Evolutionary conservation across 2,888 invertebrate species (phyloP).

Genomic region (Phortica okadai): DNA sequence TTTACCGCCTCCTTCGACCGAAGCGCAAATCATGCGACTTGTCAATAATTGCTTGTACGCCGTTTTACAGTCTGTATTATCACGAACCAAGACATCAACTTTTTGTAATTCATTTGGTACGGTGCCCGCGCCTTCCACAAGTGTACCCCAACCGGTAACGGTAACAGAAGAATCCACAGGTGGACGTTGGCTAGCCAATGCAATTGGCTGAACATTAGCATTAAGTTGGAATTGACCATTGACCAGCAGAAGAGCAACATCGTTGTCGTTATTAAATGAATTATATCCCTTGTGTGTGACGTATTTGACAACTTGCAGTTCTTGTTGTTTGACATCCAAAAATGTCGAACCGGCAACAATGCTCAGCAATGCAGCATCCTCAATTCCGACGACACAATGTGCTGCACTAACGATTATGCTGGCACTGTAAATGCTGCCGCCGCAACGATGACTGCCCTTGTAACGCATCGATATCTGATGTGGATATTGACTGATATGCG

Average conservation of each 20-base stretch:
- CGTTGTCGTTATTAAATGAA: slow-evolving; percentile 78
- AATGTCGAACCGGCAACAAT: slow-evolving; percentile 62
- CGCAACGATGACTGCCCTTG: slow-evolving; percentile 64
- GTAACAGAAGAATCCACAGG: slow-evolving; percentile 47
- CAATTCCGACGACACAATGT: slow-evolving; percentile 61
- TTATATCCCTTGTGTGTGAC: slow-evolving; percentile 79
- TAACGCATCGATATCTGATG: slow-evolving; percentile 70
- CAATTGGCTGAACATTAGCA: slow-evolving; percentile 78
- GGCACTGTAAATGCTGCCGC: slow-evolving; percentile 58
- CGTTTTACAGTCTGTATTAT: slow-evolving; percentile 55
- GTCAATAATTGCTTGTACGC: slow-evolving; percentile 59
- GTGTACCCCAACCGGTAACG: slow-evolving; percentile 70
- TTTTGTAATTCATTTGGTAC: slow-evolving; percentile 57
- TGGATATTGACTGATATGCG: slow-evolving; percentile 58
- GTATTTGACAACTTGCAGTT: slow-evolving; percentile 77
- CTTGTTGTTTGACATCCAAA: slow-evolving; percentile 48
- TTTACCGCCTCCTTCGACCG: slow-evolving; percentile 61
- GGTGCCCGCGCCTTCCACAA: slow-evolving; percentile 39
- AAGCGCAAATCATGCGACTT: slow-evolving; percentile 68
- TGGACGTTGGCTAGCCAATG: slow-evolving; percentile 77
- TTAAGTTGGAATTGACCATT: slow-evolving; percentile 74
- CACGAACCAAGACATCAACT: slow-evolving; percentile 61
- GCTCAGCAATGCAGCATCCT: slow-evolving; percentile 46
- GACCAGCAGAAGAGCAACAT: slow-evolving; percentile 80
- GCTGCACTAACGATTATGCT: slow-evolving; percentile 64